Conservation (phyloP, 2,113 vertebrate species). For the Meles meles region DNA sequence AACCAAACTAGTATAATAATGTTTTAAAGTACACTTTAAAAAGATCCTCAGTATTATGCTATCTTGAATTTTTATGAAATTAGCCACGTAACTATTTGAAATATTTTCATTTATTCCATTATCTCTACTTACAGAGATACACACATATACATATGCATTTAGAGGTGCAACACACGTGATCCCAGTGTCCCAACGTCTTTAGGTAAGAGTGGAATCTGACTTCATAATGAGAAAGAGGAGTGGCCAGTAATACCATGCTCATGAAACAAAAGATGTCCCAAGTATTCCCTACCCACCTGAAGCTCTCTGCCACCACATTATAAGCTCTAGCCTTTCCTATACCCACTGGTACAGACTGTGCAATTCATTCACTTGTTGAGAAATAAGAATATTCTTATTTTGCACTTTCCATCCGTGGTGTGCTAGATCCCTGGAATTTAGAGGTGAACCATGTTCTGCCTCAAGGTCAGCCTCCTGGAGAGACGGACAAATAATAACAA, state of each 20-base stretch:
- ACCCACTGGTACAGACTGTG: background rate
- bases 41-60: background rate
- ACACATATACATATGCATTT: too few species aligned
- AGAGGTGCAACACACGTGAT: background rate
- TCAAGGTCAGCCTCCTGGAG: background rate
- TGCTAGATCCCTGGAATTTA: background rate
- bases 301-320: background rate
- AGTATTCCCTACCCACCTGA: background rate
- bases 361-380: background rate
- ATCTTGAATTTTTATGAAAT: background rate
- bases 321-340: background rate
- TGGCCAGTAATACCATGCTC: background rate
- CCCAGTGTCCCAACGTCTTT: background rate
- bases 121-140: background rate
- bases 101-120: background rate
- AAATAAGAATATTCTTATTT: background rate
- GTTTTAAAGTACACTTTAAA: background rate
- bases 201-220: background rate
- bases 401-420: background rate
- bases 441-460: background rate
- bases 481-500: background rate
- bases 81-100: background rate
- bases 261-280: background rate
- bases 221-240: background rate
- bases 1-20: background rate